Base-by-base conservation (phyloP, 2,797 vertebrate species). In the Sebastes trivittatus region DNA sequence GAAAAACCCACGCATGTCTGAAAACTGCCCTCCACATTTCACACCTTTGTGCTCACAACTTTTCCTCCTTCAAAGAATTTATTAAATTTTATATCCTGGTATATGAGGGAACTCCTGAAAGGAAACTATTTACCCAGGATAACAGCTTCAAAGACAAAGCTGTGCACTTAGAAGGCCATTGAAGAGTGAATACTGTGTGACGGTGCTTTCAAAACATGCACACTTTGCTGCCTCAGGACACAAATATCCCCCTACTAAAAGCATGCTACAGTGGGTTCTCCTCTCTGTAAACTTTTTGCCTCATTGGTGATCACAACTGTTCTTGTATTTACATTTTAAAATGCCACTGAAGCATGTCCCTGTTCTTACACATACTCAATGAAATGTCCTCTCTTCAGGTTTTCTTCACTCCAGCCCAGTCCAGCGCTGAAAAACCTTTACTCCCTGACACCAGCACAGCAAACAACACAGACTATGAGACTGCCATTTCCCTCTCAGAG, bases 391-490 rank as follows among this genome's bases (percentile, higher is more conserved):
- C 16, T 69, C 11, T 42, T 60, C 74, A 96, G 90, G 91, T 93
- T 69, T 94, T 95, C 81, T 89, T 94, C 77, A 95, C 81, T 72
- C 92, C 96, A 63, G 93, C 90, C 80, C 88, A 95, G 88, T 94
- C 93, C 61, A 78, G 80, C 60, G 9, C 78, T 1, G 95, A 95
- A 55, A 93, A 94, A 67, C 92, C 93, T 2, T 32, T 91, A 23
- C 90, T 93, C 69, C 94, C 91, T 0, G 95, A 96, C 85, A 80
- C 92, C 81, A 91, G 90, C 89, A 93, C 93, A 8, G 86, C 93
- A 80, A 94, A 94, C 89, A 91, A 89, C 91, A 90, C 91, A 0
- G 92, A 94, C 81, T 94, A 65, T 0, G 93, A 94, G 87, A 49
- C 88, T 7, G 92, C 94, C 11, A 16, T 89, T 38, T 93, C 92